Evolutionary conservation across 2,797 vertebrate genomes (phyloP).

Genomic region (Gephyroberyx darwinii): DNA sequence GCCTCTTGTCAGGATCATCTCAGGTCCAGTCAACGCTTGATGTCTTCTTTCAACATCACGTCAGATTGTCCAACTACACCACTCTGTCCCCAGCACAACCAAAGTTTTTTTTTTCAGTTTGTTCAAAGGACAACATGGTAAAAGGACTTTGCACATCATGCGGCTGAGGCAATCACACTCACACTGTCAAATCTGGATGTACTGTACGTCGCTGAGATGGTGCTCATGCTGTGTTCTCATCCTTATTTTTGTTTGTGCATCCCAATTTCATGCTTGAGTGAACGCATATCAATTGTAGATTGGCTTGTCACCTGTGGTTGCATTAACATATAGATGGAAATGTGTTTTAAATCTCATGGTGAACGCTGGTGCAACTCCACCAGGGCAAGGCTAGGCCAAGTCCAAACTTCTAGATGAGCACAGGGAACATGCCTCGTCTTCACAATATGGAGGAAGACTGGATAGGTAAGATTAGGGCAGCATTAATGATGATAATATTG

Average conservation of each 20-base stretch:
- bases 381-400: constrained; percentile 28
- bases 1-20: constrained; percentile 51
- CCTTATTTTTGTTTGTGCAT: constrained; percentile 76
- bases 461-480: constrained; percentile 67
- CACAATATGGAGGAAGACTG: constrained; percentile 52
- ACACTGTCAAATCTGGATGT: constrained; percentile 53
- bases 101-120: constrained; percentile 33
- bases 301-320: constrained; percentile 73
- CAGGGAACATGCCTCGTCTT: constrained; percentile 18
- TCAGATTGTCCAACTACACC: constrained; percentile 26
- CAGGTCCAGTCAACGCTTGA: constrained; percentile 48
- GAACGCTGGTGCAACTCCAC: constrained; percentile 52
- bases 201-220: constrained; percentile 48
- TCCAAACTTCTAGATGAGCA: constrained; percentile 53
- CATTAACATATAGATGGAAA: constrained; percentile 85
- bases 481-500: constrained; percentile 65
- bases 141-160: constrained; percentile 42
- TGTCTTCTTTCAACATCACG: constrained; percentile 55
- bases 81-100: constrained; percentile 8
- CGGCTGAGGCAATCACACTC: constrained; percentile 40
- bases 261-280: constrained; percentile 76
- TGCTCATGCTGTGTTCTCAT: constrained; percentile 51
- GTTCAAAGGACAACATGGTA: constrained; percentile 25
- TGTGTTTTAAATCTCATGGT: constrained; percentile 67
- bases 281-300: constrained; percentile 70